Base-by-base conservation (phyloP, 2,888 invertebrate species). In the Diaprepes abbreviatus region DNA sequence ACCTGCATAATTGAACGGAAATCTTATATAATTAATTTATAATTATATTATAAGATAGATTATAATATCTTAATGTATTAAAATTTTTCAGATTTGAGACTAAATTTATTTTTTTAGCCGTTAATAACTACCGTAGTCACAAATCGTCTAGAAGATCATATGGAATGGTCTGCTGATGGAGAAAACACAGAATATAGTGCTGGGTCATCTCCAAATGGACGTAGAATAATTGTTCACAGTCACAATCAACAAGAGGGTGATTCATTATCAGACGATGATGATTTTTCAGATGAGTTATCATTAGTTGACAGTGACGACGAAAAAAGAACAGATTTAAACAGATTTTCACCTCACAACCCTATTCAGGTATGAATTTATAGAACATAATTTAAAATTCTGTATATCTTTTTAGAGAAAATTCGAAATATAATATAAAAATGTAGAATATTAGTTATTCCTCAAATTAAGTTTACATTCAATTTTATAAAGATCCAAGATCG, bases 231-330 rank as follows among this genome's bases (percentile, higher is more conserved):
- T 19, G 77, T 77, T 14, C 73, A 74, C 66, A 48, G 45, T n/a
- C 14, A 12, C 7, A 63, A 28, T 35, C 69, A 63, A 7, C 79
- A 74, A 9, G 83, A 83, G 58, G 76, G 77, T 9, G 85, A 85
- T 74, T 85, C 85, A 2, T 77, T 84, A 66, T 85, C 87, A 2
- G 88, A 88, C 64, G 88, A 88, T 66, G 88, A 88, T 60, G 87
- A 88, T 50, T 84, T 91, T 74, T 91, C 91, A 24, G 91, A 92
- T 57, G 93, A 93, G 75, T 90, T 92, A 75, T 93, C 93, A 31
- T 86, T 93, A 0, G 90, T 90, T 14, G 93, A 94, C 76, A 92
- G 93, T 55, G 93, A 93, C 74, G 93, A 93, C 58, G 93, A 93
- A 88, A 78, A 85, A 77, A 72, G 85, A 79, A 63, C 77, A 66